phyloP scores from a whole-genome alignment of 35 echinoderm and acorn worm species.

The Apostichopus californicus region DNA sequence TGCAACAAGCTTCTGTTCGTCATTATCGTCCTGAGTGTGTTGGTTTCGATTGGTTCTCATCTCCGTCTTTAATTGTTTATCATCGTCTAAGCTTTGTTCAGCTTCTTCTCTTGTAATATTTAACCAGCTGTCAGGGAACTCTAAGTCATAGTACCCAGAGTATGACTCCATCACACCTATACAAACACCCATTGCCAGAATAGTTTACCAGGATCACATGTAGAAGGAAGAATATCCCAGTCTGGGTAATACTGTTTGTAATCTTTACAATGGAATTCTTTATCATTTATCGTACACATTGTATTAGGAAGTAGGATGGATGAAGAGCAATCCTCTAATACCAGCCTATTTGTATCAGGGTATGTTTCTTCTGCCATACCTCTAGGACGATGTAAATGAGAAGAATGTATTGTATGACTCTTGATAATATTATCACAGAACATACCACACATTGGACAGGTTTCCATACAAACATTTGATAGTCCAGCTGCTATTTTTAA shows the following conservation, averaged over 20 bases:
- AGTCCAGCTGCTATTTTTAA: not conserved
- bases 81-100: too few relatives aligned
- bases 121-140: not conserved
- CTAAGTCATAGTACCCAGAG: too few relatives aligned
- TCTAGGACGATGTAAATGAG: too few relatives aligned
- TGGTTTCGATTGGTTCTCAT: too few relatives aligned
- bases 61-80: too few relatives aligned
- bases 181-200: conserved; percentile 21
- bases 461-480: not conserved
- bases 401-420: too few relatives aligned
- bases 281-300: not conserved
- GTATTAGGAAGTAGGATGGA: not conserved
- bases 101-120: not conserved
- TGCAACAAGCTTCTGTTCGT: too few relatives aligned
- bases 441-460: not conserved
- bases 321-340: conserved; percentile 20
- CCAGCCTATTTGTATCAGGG: not conserved
- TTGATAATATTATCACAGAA: too few relatives aligned
- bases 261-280: not conserved
- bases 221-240: conserved; percentile 11
- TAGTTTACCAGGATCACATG: not conserved
- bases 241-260: not conserved
- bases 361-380: not conserved
- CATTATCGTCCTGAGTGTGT: too few relatives aligned
- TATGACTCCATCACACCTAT: too few relatives aligned